A percentile compares a stretch with the other conserved stretches of the same genome.
Evolutionary conservation across 2,797 vertebrate species (phyloP).

Genomic region (Micropoecilia bifurca): DNA sequence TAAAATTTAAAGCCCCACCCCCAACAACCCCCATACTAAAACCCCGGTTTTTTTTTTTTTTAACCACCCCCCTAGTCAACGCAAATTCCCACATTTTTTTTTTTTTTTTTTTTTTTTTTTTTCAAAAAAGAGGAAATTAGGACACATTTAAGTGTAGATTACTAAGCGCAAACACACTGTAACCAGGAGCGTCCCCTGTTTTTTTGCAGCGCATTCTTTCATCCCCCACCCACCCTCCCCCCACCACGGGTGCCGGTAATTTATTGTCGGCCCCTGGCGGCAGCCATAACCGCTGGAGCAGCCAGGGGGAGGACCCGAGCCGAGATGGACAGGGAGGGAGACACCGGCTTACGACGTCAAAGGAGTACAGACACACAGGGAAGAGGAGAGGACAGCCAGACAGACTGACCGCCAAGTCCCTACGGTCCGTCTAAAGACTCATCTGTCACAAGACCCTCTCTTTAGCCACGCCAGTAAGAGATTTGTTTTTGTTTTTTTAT

Average conservation of each 20-base stretch:
- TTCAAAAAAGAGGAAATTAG: not conserved
- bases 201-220: not conserved
- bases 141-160: not conserved
- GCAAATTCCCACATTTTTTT: too few relatives aligned
- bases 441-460: constrained; percentile 43
- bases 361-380: constrained; percentile 73
- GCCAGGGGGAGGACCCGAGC: constrained; percentile 81
- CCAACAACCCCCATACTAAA: not conserved
- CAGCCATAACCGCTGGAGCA: constrained; percentile 79
- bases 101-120: too few relatives aligned
- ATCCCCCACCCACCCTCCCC: too few relatives aligned
- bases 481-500: constrained; percentile 41
- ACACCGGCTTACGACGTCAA: constrained; percentile 88
- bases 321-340: constrained; percentile 85
- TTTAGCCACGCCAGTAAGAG: constrained; percentile 41
- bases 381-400: constrained; percentile 59
- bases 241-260: constrained; percentile 8
- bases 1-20: not conserved
- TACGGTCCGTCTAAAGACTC: constrained; percentile 52
- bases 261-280: constrained; percentile 75
- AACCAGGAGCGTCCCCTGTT: not conserved
- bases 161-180: too few relatives aligned
- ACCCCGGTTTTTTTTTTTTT: not conserved
- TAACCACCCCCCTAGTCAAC: too few relatives aligned
- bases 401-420: constrained; percentile 73